Conservation (phyloP, 1,140 invertebrate species). For the fruit fly (Drosophila melanogaster) region DNA sequence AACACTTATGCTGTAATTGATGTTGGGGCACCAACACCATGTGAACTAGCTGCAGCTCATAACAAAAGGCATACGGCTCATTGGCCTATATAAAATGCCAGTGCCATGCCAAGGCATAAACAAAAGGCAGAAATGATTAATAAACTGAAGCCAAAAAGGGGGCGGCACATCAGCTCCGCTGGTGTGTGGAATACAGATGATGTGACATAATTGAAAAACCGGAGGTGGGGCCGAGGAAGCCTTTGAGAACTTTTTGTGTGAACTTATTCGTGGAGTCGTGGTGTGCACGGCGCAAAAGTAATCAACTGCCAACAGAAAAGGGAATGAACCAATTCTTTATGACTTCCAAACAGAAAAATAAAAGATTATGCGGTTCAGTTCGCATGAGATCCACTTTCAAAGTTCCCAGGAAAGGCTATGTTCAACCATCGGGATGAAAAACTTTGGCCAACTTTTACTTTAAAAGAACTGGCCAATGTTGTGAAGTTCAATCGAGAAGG, state of each 20-base stretch:
- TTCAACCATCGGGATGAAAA: constrained; percentile 12
- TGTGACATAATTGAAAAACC: constrained; percentile 50
- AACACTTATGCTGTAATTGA: constrained; percentile 47
- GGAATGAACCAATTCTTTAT: constrained; percentile 18
- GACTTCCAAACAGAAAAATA: constrained; percentile 21
- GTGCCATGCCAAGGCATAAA: constrained; percentile 23
- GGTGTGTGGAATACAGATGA: constrained; percentile 45
- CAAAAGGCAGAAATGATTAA: constrained; percentile 53
- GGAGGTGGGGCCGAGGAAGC: constrained; percentile 7
- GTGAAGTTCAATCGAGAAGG: background rate
- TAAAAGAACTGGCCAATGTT: constrained; percentile 1
- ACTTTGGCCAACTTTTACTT: constrained; percentile 17
- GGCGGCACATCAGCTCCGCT: constrained; percentile 8
- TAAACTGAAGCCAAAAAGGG: constrained; percentile 27
- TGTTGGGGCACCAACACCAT: constrained; percentile 20
- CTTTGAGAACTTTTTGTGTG: constrained; percentile 40
- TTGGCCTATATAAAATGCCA: constrained; percentile 55
- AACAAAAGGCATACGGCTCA: constrained; percentile 32
- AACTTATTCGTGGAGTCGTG: constrained; percentile 16
- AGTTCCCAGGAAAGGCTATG: constrained; percentile 12
- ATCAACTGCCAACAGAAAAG: constrained; percentile 28
- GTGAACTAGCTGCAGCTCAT: constrained; percentile 28
- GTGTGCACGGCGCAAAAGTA: constrained; percentile 29
- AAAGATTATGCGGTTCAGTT: constrained; percentile 25
- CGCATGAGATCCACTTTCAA: constrained; percentile 28